Evolutionary conservation across 1,140 invertebrate genomes (phyloP).

Genomic region (Drosophila azteca): DNA sequence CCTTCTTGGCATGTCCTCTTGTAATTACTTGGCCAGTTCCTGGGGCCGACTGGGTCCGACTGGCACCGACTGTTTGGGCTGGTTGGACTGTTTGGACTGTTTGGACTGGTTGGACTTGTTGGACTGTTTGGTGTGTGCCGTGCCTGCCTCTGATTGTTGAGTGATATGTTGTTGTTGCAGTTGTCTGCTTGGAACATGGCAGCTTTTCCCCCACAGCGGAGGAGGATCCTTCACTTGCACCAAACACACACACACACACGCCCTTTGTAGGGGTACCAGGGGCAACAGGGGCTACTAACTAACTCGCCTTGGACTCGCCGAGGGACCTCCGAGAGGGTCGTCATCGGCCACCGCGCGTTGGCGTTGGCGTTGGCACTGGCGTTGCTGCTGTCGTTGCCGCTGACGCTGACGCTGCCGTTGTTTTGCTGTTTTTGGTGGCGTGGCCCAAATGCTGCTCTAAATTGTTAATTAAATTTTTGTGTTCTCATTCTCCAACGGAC

Average conservation of each 20-base stretch:
- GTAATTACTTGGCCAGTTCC: constrained; percentile 64
- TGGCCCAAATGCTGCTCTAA: constrained; percentile 63
- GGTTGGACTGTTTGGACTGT: too few relatives aligned
- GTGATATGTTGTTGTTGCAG: constrained; percentile 62
- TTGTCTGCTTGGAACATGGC: constrained; percentile 44
- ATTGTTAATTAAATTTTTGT: constrained; percentile 77
- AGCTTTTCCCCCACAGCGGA: constrained; percentile 26
- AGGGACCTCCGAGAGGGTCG: constrained; percentile 5
- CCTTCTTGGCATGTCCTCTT: constrained; percentile 64
- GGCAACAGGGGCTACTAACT: constrained; percentile 1
- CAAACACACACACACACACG: background rate
- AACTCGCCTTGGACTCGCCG: constrained; percentile 1
- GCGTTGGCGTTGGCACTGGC: background rate
- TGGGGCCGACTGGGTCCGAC: background rate
- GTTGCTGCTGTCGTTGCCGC: constrained; percentile 2
- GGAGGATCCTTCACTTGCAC: constrained; percentile 14
- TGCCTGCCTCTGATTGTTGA: constrained; percentile 63
- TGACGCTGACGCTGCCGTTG: constrained; percentile 4
- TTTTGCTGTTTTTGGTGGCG: constrained; percentile 32
- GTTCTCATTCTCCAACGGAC: constrained; percentile 50
- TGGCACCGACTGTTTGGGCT: background rate
- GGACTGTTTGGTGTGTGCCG: background rate
- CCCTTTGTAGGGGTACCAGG: background rate
- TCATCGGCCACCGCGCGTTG: background rate
- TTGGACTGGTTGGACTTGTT: too few relatives aligned